Conservation (phyloP, 1,140 invertebrate species). For the Macrostomum lignano region DNA sequence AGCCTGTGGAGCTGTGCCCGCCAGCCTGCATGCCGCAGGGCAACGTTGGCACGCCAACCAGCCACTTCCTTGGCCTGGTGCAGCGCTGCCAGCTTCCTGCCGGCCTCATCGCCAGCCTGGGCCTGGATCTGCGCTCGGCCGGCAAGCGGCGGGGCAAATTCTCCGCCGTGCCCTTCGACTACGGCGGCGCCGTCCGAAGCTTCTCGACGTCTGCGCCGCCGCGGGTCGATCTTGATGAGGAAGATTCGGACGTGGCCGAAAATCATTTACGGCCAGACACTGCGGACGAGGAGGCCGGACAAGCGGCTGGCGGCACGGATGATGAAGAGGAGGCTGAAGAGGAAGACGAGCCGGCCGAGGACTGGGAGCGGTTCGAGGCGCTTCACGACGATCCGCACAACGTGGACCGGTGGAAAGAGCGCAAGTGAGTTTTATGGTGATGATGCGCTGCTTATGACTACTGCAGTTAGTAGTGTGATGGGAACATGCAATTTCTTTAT, state of each 20-base stretch:
- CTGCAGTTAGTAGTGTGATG: no score
- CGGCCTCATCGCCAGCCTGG: conserved; percentile 31
- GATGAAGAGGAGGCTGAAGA: not conserved
- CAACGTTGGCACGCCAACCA: conserved; percentile 35
- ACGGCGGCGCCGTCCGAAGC: conserved; percentile 12
- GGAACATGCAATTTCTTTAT: no score
- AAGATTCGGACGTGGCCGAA: no score
- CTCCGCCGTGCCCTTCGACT: conserved; percentile 31
- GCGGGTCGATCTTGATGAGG: no score
- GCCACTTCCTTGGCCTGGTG: conserved; percentile 31
- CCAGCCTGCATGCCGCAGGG: conserved; percentile 30
- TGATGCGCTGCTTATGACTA: no score
- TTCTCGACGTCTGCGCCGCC: no score
- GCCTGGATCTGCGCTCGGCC: conserved; percentile 21
- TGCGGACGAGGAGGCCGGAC: not conserved
- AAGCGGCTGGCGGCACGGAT: not conserved
- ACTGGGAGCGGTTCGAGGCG: conserved; percentile 33
- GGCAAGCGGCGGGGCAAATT: conserved; percentile 27
- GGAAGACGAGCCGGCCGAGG: conserved; percentile 19
- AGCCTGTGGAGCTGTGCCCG: conserved; percentile 29
- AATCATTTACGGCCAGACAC: no score
- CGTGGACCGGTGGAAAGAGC: conserved; percentile 27
- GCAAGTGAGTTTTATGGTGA: no score
- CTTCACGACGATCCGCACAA: conserved; percentile 33
- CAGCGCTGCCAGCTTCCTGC: conserved; percentile 30